Evolutionary conservation across 53 echinoderm and acorn worm genomes (phyloP).

Genomic region (Temnopleurus reevesii): DNA sequence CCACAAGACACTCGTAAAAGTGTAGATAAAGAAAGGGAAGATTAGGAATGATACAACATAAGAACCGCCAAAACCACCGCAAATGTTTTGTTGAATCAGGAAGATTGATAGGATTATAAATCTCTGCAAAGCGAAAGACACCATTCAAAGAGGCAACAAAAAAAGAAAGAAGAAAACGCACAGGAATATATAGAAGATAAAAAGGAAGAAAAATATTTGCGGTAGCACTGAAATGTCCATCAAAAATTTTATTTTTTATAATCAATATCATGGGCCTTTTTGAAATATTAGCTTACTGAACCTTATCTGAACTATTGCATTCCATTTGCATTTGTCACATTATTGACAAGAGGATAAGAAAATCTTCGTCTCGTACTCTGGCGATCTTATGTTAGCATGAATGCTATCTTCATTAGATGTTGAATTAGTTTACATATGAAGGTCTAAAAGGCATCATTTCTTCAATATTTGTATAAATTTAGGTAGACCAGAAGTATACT

Average conservation of each 20-base stretch:
- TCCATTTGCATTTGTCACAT: too few species aligned
- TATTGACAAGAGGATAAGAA: too few species aligned
- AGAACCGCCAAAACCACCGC: not conserved
- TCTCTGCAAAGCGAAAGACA: not conserved
- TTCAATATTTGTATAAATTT: too few species aligned
- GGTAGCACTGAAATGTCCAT: not conserved
- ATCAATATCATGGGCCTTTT: too few species aligned
- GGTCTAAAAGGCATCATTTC: too few species aligned
- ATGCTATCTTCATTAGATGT: not conserved
- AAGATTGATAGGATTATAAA: not conserved
- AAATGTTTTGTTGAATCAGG: not conserved
- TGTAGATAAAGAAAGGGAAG: not conserved
- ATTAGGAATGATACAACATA: not conserved
- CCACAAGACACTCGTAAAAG: not conserved
- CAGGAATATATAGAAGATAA: not conserved
- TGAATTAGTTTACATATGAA: not conserved
- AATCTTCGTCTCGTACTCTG: too few species aligned
- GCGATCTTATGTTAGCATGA: too few species aligned
- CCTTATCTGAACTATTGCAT: too few species aligned
- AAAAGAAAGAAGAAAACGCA: too few species aligned
- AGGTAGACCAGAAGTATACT: too few species aligned
- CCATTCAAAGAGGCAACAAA: not conserved
- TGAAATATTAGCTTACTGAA: too few species aligned
- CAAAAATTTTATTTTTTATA: not conserved
- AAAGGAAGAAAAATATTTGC: not conserved